Evolutionary conservation across 2,888 invertebrate genomes (phyloP), one percentile per base, ranked within the genome.

Genomic region (Girardia tigrina): DNA sequence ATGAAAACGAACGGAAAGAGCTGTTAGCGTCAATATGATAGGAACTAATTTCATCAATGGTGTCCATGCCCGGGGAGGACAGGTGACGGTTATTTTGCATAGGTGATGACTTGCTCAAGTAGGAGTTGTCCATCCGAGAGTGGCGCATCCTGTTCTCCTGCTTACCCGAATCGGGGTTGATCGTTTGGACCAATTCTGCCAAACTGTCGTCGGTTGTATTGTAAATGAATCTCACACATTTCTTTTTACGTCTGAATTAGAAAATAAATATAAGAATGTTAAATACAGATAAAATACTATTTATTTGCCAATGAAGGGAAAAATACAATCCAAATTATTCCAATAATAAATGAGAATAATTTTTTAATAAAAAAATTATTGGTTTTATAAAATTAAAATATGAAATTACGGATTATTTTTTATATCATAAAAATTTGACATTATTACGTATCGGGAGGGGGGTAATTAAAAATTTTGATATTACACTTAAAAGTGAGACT

Each of bases 21-120:
- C 56, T 56, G n/a, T 56, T 56, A 20, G 56, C 56, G 23, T 56
- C 56, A 56, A 56, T 56, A 56, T 56, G 56, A 56, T 56, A 56
- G 23, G 56, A 56, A 56, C 56, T n/a, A 56, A 56, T 56, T 56
- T 56, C 56, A n/a, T 56, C 56, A 6, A 56, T 56, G 56, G n/a
- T 4, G 4, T 56, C 56, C 56, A 56, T 56, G 4, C 56, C 56
- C 4, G 56, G 56, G n/a, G 56, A 56, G 4, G 56, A 56, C 56
- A 56, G n/a, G 23, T 56, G 56, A 20, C 56, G 56, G 23, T 56
- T 56, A 23, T 56, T 56, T 56, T 56, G 56, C n/a, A 56, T 20
- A 4, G 56, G 56, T n/a, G 56, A 16, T 56, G 56, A 56, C 56
- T 56, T 56, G 56, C 23, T 56, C 56, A 56, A 12, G 23, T 56